These are phyloP conservation scores for Chrysogorgia sp. DNA, from an alignment of 92 coral and sea anemone species.

Conservation along the genomic window DNA sequence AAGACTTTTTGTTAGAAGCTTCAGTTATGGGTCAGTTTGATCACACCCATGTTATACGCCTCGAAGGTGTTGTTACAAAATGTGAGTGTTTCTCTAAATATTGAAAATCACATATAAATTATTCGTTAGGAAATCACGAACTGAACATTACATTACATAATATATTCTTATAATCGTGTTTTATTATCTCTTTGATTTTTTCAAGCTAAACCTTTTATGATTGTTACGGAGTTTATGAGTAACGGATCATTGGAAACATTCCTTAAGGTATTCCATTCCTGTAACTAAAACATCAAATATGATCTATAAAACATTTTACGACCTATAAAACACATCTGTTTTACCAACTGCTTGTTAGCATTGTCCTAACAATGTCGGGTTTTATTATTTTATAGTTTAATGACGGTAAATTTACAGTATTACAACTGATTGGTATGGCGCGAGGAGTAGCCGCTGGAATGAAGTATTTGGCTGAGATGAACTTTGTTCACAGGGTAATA, in stretches of 20 bases:
- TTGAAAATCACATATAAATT: too few species aligned
- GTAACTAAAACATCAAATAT: neutral
- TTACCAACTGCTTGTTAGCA: too few species aligned
- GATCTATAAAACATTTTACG: neutral
- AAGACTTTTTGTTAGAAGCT: constrained; percentile 89
- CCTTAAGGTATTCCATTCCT: constrained; percentile 78
- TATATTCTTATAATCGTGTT: neutral
- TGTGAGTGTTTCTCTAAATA: constrained; percentile 68
- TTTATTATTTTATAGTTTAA: constrained; percentile 46
- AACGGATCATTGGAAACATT: constrained; percentile 87
- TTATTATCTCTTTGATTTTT: neutral
- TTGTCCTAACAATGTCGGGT: too few species aligned
- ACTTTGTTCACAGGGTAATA: constrained; percentile 85
- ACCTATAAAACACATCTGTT: neutral
- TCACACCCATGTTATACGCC: constrained; percentile 78
- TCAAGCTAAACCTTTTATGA: constrained; percentile 44
- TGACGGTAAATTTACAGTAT: constrained; percentile 69
- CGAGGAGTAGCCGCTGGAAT: constrained; percentile 91
- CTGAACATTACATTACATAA: neutral
- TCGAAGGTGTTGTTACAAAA: constrained; percentile 84
- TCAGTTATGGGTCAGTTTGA: constrained; percentile 95
- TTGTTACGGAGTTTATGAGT: constrained; percentile 86
- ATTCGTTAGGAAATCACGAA: neutral
- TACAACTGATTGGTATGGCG: constrained; percentile 82
- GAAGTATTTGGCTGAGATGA: constrained; percentile 81